Evolutionary conservation across 2,113 vertebrate species (phyloP).

Genomic region (Stictonetta naevosa): DNA sequence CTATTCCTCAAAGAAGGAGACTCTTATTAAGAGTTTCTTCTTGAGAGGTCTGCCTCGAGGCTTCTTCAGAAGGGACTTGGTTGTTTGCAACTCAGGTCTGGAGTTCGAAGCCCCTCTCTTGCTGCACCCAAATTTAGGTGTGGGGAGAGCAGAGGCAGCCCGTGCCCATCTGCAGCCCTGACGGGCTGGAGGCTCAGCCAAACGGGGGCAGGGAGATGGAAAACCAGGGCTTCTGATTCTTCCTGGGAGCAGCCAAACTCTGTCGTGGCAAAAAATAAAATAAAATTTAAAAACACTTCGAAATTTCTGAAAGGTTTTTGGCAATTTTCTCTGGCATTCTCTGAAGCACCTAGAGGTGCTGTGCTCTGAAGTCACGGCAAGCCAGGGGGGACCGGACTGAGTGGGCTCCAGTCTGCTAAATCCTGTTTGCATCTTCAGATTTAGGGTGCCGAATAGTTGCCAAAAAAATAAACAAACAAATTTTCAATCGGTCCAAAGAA

Average conservation of each 20-base stretch:
- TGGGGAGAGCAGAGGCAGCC: background rate
- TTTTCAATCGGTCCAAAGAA: background rate
- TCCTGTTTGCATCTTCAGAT: background rate
- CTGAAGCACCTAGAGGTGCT: background rate
- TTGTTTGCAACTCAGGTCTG: background rate
- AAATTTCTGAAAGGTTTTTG: background rate
- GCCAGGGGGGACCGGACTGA: fast-evolving
- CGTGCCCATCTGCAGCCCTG: background rate
- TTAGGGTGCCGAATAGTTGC: background rate
- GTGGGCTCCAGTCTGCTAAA: background rate
- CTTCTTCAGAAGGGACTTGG: constrained; percentile 10
- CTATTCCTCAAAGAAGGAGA: background rate
- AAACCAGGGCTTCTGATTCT: background rate
- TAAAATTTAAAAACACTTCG: no score
- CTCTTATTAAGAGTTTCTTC: constrained; percentile 5
- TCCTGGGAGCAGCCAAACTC: background rate
- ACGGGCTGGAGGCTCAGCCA: background rate
- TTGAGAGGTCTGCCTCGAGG: constrained; percentile 15
- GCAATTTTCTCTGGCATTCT: background rate
- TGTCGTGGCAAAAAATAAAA: background rate
- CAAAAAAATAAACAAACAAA: background rate
- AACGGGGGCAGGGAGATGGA: background rate
- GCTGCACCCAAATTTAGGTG: background rate
- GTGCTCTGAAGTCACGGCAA: background rate
- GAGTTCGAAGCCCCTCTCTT: background rate